Evolutionary conservation across 2,113 vertebrate species (phyloP).

Genomic region (Salvelinus namaycush): DNA sequence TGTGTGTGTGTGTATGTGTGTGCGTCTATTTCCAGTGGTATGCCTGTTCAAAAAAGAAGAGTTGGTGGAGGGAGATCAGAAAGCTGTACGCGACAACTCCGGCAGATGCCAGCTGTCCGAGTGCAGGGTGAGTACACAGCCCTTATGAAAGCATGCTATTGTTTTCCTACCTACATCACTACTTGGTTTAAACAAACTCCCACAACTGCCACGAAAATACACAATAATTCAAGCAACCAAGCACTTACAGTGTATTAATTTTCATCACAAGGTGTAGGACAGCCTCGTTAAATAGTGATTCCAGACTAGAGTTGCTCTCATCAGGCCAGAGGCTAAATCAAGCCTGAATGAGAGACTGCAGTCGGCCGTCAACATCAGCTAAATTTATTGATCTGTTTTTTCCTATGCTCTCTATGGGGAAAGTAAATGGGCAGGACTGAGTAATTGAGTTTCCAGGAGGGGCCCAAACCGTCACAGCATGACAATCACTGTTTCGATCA

Average conservation of each 20-base stretch:
- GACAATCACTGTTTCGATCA: slow-evolving; percentile 58
- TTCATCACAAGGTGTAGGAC: slow-evolving; percentile 12
- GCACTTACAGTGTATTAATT: slow-evolving; percentile 15
- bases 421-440: slow-evolving; percentile 9
- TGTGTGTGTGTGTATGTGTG: slow-evolving; percentile 18
- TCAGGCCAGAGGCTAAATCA: slow-evolving; percentile 26
- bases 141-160: not conserved
- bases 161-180: too few relatives aligned
- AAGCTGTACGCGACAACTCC: slow-evolving; percentile 84
- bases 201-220: too few relatives aligned
- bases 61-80: slow-evolving; percentile 88
- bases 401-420: not conserved
- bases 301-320: not conserved
- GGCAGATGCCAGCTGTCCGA: slow-evolving; percentile 91
- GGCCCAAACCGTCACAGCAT: slow-evolving; percentile 9
- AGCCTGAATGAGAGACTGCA: not conserved
- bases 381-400: slow-evolving; percentile 32
- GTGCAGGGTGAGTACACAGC: slow-evolving; percentile 84
- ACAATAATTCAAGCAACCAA: too few relatives aligned
- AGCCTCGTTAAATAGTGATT: slow-evolving; percentile 34
- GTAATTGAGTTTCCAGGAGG: slow-evolving; percentile 35
- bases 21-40: slow-evolving; percentile 74
- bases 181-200: too few relatives aligned
- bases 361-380: slow-evolving; percentile 13
- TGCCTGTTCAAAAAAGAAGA: slow-evolving; percentile 88